Conservation (phyloP, 2,113 vertebrate species). For the Chrysemys picta region DNA sequence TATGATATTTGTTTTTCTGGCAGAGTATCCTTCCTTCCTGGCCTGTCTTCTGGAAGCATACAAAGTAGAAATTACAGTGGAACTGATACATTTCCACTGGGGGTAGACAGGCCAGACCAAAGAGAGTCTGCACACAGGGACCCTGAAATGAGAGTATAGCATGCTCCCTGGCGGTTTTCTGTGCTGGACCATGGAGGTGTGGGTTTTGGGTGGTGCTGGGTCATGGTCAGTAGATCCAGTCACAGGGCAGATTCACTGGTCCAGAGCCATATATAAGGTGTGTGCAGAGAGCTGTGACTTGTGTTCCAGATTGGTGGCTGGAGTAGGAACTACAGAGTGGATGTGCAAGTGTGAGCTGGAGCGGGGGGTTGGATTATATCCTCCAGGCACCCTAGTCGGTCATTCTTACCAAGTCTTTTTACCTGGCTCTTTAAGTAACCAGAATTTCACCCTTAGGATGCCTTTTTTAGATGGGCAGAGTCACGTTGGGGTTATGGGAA, state of each 20-base stretch:
- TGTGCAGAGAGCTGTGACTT: background rate
- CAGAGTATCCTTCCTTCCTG: background rate
- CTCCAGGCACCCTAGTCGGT: background rate
- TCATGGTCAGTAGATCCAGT: background rate
- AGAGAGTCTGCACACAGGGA: background rate
- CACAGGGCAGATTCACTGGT: background rate
- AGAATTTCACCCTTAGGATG: background rate
- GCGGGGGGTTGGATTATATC: background rate
- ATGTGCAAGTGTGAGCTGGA: background rate
- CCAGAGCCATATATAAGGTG: background rate
- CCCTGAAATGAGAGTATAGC: background rate
- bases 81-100: background rate
- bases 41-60: background rate
- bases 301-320: background rate
- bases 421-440: background rate
- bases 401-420: background rate
- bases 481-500: background rate
- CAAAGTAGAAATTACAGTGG: background rate
- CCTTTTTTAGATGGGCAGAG: background rate
- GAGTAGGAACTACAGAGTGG: background rate
- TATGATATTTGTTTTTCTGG: background rate
- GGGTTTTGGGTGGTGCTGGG: background rate
- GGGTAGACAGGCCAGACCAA: background rate
- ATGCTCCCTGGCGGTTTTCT: background rate
- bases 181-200: background rate